Percentiles rank a stretch among this genome's conserved stretches.
These are phyloP conservation scores for Azorinus chamasolen DNA, from an alignment of 2,888 invertebrate genomes.

Conservation along the genomic window DNA sequence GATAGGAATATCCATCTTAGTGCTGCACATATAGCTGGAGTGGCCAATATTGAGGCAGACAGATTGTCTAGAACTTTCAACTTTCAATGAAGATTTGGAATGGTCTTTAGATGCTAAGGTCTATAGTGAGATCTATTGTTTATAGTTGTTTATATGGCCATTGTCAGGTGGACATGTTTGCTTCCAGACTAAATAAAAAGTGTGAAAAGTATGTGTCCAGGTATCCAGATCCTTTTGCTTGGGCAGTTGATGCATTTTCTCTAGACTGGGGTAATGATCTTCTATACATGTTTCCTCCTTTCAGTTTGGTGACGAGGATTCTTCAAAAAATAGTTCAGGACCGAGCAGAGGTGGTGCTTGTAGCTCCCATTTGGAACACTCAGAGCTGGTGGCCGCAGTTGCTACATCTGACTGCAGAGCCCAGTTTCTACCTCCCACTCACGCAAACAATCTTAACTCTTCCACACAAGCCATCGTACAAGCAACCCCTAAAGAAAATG, in stretches of 20 bases:
- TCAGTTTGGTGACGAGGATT: slow-evolving; percentile 20
- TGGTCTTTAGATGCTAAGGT: slow-evolving; percentile 31
- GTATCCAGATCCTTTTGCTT: no score
- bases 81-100: slow-evolving; percentile 49
- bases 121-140: slow-evolving; percentile 7
- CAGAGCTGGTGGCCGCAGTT: slow-evolving; percentile 33
- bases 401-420: neutral
- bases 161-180: slow-evolving; percentile 30
- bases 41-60: slow-evolving; percentile 40
- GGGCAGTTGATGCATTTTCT: no score
- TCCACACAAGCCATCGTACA: slow-evolving; percentile 14
- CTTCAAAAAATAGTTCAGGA: slow-evolving; percentile 28
- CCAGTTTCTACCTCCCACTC: neutral
- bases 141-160: neutral
- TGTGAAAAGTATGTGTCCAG: no score
- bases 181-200: slow-evolving; percentile 25
- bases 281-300: slow-evolving; percentile 36
- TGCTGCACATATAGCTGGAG: slow-evolving; percentile 45
- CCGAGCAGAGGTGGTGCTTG: slow-evolving; percentile 15
- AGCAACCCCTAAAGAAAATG: slow-evolving; percentile 23
- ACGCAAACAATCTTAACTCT: slow-evolving; percentile 10
- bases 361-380: slow-evolving; percentile 35
- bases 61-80: slow-evolving; percentile 23
- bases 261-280: slow-evolving; percentile 14
- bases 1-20: slow-evolving; percentile 21